Evolutionary conservation across 2,888 invertebrate genomes (phyloP).

Genomic region (Aquatica leii): DNA sequence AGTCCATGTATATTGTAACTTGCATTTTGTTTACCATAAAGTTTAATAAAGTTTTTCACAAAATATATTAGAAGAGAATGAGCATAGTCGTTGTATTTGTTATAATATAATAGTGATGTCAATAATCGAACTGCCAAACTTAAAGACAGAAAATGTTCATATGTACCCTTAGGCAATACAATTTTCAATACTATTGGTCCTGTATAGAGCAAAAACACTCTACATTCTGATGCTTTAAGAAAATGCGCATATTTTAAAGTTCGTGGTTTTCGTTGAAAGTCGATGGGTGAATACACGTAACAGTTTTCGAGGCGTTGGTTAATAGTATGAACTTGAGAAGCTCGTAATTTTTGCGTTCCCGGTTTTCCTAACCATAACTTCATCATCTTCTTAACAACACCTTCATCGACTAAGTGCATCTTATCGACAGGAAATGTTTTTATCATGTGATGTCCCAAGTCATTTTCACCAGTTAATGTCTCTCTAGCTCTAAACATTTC

Average conservation of each 20-base stretch:
- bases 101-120: slow-evolving; percentile 12
- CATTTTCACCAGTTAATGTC: background rate
- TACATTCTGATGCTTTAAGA: slow-evolving; percentile 19
- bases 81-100: slow-evolving; percentile 17
- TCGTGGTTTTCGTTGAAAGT: slow-evolving; percentile 24
- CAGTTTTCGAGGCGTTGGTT: background rate
- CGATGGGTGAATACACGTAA: slow-evolving; percentile 8
- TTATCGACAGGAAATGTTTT: slow-evolving; percentile 30
- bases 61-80: slow-evolving; percentile 18
- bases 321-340: background rate
- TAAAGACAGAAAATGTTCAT: slow-evolving; percentile 18
- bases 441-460: slow-evolving; percentile 15
- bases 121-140: slow-evolving; percentile 19
- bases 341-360: slow-evolving; percentile 13
- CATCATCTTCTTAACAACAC: slow-evolving; percentile 21
- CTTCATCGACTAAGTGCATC: slow-evolving; percentile 26
- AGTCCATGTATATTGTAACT: slow-evolving; percentile 22
- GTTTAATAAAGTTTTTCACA: slow-evolving; percentile 15
- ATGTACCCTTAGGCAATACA: background rate
- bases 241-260: slow-evolving; percentile 17
- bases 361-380: slow-evolving; percentile 25
- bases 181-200: slow-evolving; percentile 19
- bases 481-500: background rate
- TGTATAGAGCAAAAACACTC: slow-evolving; percentile 16
- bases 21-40: slow-evolving; percentile 15